Conservation (phyloP, 2,888 invertebrate genomes). For the Tineola bisselliella region DNA sequence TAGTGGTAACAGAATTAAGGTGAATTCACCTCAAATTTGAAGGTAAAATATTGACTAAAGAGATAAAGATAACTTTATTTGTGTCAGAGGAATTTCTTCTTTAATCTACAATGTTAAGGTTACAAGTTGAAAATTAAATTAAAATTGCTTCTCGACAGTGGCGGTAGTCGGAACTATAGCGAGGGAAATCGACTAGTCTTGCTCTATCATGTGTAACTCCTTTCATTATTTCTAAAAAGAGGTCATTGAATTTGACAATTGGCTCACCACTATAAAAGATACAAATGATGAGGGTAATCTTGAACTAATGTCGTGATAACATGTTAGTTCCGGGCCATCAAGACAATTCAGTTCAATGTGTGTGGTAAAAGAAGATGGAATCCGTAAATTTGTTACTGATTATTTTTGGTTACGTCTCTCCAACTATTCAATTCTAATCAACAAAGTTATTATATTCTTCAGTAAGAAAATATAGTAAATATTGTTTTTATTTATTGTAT, state of each 20-base stretch:
- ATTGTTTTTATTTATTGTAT: too few species aligned
- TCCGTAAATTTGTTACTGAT: slow-evolving; percentile 35
- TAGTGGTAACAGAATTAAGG: not conserved
- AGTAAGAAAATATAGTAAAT: too few species aligned
- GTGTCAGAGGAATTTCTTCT: slow-evolving; percentile 23
- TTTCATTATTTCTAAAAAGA: not conserved
- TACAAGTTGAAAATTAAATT: slow-evolving; percentile 18
- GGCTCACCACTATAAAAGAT: not conserved
- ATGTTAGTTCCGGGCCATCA: slow-evolving; percentile 14
- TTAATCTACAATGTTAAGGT: slow-evolving; percentile 23
- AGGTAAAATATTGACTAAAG: slow-evolving; percentile 30
- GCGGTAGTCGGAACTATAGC: slow-evolving; percentile 34
- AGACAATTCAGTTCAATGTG: slow-evolving; percentile 11
- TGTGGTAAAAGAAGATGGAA: slow-evolving; percentile 30
- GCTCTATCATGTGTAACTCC: slow-evolving; percentile 3
- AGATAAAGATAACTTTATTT: slow-evolving; percentile 32
- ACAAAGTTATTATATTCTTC: not conserved
- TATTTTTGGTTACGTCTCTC: slow-evolving; percentile 38
- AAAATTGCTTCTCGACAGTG: slow-evolving; percentile 29
- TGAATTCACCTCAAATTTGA: not conserved
- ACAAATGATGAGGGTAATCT: not conserved
- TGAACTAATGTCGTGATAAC: not conserved
- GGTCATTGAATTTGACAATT: slow-evolving; percentile 1
- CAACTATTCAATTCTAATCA: not conserved
- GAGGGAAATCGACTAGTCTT: slow-evolving; percentile 24